Evolutionary conservation across 2,113 vertebrate genomes (phyloP).

Genomic region (Myiagra hebetior): DNA sequence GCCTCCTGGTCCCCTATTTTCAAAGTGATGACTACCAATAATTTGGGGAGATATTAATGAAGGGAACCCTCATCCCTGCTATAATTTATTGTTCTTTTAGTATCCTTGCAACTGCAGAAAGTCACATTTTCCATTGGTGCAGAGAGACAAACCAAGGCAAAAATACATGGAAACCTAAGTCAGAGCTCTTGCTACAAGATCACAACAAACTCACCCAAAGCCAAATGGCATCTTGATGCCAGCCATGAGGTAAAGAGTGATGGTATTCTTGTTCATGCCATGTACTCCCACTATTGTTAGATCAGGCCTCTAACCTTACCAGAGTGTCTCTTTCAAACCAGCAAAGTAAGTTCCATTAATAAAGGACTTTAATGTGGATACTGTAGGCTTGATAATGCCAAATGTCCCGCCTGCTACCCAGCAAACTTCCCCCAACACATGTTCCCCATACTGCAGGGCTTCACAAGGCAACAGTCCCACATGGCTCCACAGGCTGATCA

Average conservation of each 20-base stretch:
- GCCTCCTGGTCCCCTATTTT: not conserved
- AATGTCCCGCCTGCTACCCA: not conserved
- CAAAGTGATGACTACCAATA: not conserved
- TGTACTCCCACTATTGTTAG: not conserved
- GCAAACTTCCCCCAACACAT: not conserved
- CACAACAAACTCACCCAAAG: not conserved
- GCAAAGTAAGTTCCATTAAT: not conserved
- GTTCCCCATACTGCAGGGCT: not conserved
- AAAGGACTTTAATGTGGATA: not conserved
- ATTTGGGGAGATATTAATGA: not conserved
- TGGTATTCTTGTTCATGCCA: not conserved
- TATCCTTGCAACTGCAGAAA: not conserved
- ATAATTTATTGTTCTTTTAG: not conserved
- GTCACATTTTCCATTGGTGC: not conserved
- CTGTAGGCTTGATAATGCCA: not conserved
- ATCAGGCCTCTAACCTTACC: not conserved
- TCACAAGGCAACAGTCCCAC: not conserved
- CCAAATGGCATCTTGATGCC: not conserved
- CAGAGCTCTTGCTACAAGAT: not conserved
- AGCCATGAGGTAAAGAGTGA: not conserved
- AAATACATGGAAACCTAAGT: not conserved
- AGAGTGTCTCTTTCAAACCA: not conserved
- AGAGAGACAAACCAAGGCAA: not conserved
- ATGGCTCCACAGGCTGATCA: not conserved
- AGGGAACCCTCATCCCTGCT: not conserved